Percentiles rank a stretch among this genome's conserved stretches.
phyloP scores from a whole-genome alignment of 2,113 vertebrate genomes.

The Rhadina sibilatrix region DNA sequence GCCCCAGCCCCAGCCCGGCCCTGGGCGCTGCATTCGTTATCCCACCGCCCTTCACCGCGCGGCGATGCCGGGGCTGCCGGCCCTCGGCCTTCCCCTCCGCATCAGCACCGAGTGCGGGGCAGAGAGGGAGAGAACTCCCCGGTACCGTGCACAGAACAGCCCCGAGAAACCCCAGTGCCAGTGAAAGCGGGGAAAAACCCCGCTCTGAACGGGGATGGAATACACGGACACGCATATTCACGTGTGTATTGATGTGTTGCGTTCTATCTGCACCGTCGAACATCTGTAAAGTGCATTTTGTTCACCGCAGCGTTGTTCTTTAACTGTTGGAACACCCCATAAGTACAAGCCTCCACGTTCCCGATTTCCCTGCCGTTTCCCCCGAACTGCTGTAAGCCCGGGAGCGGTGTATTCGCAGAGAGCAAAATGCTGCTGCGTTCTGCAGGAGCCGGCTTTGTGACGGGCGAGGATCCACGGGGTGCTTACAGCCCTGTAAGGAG shows the following conservation, averaged over 20 bases:
- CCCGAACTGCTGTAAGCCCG: background rate
- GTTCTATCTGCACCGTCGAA: background rate
- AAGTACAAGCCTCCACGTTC: background rate
- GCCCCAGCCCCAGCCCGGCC: background rate
- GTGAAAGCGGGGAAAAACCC: background rate
- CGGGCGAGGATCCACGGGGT: background rate
- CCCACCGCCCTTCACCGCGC: background rate
- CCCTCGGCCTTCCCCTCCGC: background rate
- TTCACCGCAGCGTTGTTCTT: background rate
- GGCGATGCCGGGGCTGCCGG: background rate
- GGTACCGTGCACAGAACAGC: fast-evolving
- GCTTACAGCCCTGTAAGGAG: background rate
- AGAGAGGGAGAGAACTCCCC: too few relatives aligned
- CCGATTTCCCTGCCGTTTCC: background rate
- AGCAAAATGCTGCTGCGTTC: background rate
- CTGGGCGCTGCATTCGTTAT: background rate
- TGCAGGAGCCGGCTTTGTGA: background rate
- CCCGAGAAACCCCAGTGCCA: background rate
- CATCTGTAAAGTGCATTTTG: background rate
- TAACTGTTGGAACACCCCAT: fast-evolving
- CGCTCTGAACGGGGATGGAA: background rate
- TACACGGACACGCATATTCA: background rate
- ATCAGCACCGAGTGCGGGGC: background rate
- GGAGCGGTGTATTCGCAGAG: background rate
- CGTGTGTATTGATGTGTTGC: background rate